Evolutionary conservation across 2,797 vertebrate genomes (phyloP), one percentile per base, ranked within the genome.

Genomic region (Smutsia gigantea): DNA sequence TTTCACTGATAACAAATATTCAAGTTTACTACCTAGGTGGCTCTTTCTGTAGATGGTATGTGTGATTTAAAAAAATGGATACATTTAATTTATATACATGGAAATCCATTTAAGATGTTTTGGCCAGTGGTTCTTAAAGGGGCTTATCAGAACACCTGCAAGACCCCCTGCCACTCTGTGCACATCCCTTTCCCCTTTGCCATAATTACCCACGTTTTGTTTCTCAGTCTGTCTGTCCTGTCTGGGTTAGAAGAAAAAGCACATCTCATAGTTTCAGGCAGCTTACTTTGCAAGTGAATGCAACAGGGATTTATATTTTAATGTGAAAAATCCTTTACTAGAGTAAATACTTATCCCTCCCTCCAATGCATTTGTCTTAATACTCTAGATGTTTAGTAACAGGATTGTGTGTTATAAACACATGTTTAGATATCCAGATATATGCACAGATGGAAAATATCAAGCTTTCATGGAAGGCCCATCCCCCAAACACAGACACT

Each of bases 281-380:
- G 75, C 49, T 95, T 90, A 75, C 23, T 78, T 93, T 86, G 34
- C 46, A 88, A 83, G 72, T 9, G 31, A 83, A 61, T 74, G 5
- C 19, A 63, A 23, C 19, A 82, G 19, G 49, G 49, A 90, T 87
- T 87, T 93, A 27, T 79, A 93, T 84, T 96, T 93, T 94, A 57
- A 69, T 68, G 18, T 81, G 46, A 87, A 82, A 88, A 34, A 23
- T 49, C 18, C 14, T 69, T 88, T 87, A 77, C 37, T 74, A 85
- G 37, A 88, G 11, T 63, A 90, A 96, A 84, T 79, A 64, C 88
- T 46, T 63, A 7, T 4, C 8, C 2, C 0, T 93, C 25, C 29
- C 7, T 79, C 29, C 15, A 49, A 23, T 77, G 51, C 49, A 29
- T 81, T 83, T 95, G 64, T 72, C 19, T 72, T 91, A 46, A 46